Base-by-base conservation (phyloP, 2,888 invertebrate species). In the Eudemis profundana region DNA sequence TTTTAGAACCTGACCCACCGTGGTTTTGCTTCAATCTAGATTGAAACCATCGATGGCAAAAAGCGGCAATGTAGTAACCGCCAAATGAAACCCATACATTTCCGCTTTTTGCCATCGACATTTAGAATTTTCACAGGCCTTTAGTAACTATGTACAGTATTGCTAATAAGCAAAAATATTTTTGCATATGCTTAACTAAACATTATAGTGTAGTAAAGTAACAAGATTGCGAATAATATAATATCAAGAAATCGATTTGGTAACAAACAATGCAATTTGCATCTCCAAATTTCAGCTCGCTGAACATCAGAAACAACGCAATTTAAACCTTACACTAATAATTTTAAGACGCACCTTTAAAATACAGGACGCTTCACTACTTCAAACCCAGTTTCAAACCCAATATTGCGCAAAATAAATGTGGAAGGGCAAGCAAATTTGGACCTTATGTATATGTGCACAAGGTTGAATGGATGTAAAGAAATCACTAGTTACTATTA, bases 401-500 rank as follows among this genome's bases (percentile, higher is more conserved):
- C 50, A 42, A 57, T 50, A 59, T 44, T 51, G 4, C 19, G 17
- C 50, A 33, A 29, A 50, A 49, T 23, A 29, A 47, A 10, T n/a
- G 0, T n/a, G 23, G n/a, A 14, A 61, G 5, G 14, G 36, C 54
- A 69, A 59, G 8, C 61, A 14, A 78, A 75, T 74, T 69, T 72
- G 57, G 50, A 53, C 74, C 72, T 71, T 83, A 77, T 73, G 19
- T 0, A 0, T 2, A 19, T 15, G 3, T 0, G 0, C 0, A 63
- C 75, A 78, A 74, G 72, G 67, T 54, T 14, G 29, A 38, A 42
- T 29, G 64, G 65, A 54, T 67, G 57, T 64, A 70, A 56, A 68
- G 73, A 76, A 80, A 76, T 77, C 73, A 70, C 74, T 74, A 74
- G 79, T 80, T 83, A 87, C 87, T 86, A 87, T 84, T 85, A 85